Base-by-base conservation (phyloP, 1,140 invertebrate species). In the Megathymus violae region DNA sequence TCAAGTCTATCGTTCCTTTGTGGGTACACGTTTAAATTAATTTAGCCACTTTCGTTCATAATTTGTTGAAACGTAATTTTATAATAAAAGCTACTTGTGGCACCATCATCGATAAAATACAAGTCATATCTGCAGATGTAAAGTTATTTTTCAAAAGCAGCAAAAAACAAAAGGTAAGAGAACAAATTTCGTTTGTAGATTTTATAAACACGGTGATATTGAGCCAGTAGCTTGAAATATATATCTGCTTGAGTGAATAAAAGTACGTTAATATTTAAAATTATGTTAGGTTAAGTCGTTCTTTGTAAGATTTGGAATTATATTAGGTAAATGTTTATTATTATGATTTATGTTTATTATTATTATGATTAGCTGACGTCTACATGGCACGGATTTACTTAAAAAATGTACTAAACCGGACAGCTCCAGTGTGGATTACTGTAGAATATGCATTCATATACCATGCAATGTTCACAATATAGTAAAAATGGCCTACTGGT, bases 121-220 rank as follows among this genome's bases (percentile, higher is more conserved):
- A 25, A 22, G 16, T 14, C 19, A 25, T 6, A 13, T 47, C 22
- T 4, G 44, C 44, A 47, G 44, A 47, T 47, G 44, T 47, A 31
- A 31, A 15, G 22, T 48, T 31, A 13, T 48, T 15, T 31, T 9
- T n/a, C n/a, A 31, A 48, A 31, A 14, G 13, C 13, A 31, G 46
- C 46, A 25, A 14, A 48, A 48, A 48, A 31, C 15, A 48, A 16
- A 48, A 48, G 46, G 46, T 48, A 48, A 48, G 46, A 10, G 46
- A 48, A 31, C 46, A 22, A 31, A 48, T 48, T 48, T 48, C 46
- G 19, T 48, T 27, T n/a, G 11, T 48, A 48, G 13, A 31, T 48
- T 36, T 36, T 7, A 36, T 11, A 36, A 36, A 36, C 34, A 36
- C n/a, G 4, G 11, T 36, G n/a, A 3, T 31, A 11, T 2, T 4